Percentiles rank a stretch among this genome's conserved stretches.
Evolutionary conservation across 2,797 vertebrate genomes (phyloP).

Genomic region (Nasua narica): DNA sequence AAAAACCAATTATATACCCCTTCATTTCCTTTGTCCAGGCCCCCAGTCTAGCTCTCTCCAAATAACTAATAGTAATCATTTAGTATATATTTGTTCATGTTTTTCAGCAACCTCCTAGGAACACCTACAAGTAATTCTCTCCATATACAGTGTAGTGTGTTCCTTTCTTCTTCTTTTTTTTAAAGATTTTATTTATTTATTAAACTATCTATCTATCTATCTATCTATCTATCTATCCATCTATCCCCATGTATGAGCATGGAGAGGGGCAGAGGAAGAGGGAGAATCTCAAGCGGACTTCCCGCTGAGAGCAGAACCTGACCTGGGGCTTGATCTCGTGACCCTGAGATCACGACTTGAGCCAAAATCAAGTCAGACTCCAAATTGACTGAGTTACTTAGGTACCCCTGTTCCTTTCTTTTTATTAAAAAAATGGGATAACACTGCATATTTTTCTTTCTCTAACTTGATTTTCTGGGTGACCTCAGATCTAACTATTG

Average conservation of each 20-base stretch:
- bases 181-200: background rate
- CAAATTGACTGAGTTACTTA: background rate
- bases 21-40: background rate
- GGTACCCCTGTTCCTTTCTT: background rate
- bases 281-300: background rate
- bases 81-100: background rate
- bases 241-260: too few relatives aligned
- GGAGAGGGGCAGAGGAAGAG: background rate
- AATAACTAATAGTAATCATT: background rate
- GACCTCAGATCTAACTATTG: background rate
- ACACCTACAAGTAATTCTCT: background rate
- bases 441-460: background rate
- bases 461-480: background rate
- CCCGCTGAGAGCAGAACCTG: accelerated
- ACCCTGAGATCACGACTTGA: background rate
- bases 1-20: background rate
- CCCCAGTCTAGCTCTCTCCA: background rate
- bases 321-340: background rate
- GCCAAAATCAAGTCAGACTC: background rate
- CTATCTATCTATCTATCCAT: too few relatives aligned
- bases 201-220: background rate
- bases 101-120: background rate
- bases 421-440: background rate
- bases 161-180: background rate
- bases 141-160: background rate